Evolutionary conservation across 2,113 vertebrate genomes (phyloP).

Genomic region (Orientallactaga bullata): DNA sequence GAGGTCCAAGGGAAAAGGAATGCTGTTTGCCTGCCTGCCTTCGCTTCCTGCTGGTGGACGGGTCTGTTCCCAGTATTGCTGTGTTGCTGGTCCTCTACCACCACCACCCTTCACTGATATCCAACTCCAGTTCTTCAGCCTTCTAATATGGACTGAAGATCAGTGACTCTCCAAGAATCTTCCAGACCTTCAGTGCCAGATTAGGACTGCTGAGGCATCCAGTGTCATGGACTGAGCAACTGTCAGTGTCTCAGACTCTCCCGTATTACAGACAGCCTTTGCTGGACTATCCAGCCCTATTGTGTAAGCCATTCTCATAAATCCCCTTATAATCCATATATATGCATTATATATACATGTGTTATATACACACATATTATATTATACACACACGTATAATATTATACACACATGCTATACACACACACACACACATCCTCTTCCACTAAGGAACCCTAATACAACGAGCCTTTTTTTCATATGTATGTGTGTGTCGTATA

Average conservation of each 20-base stretch:
- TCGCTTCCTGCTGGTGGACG: background rate
- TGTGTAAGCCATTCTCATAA: background rate
- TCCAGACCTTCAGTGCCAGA: background rate
- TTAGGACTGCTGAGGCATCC: background rate
- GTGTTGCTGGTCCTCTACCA: too few relatives aligned
- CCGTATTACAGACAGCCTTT: background rate
- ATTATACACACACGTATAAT: background rate
- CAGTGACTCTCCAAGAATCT: background rate
- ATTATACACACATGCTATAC: background rate
- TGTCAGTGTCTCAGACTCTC: background rate
- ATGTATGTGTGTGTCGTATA: too few relatives aligned
- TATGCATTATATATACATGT: background rate
- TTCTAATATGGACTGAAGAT: background rate
- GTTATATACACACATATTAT: background rate
- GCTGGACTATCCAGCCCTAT: background rate
- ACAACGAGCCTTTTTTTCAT: too few relatives aligned
- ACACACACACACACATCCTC: background rate
- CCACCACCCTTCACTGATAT: background rate
- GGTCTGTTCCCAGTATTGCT: background rate
- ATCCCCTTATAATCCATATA: too few relatives aligned
- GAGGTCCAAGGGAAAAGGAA: background rate
- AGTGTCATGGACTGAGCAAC: background rate
- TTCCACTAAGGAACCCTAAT: background rate
- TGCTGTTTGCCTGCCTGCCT: background rate
- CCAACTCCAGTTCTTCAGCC: background rate